Percentiles rank a stretch among this genome's conserved stretches.
These are phyloP conservation scores for Lepilemur septentrionalis DNA, from an alignment of 2,797 vertebrate species.

Conservation along the genomic window DNA sequence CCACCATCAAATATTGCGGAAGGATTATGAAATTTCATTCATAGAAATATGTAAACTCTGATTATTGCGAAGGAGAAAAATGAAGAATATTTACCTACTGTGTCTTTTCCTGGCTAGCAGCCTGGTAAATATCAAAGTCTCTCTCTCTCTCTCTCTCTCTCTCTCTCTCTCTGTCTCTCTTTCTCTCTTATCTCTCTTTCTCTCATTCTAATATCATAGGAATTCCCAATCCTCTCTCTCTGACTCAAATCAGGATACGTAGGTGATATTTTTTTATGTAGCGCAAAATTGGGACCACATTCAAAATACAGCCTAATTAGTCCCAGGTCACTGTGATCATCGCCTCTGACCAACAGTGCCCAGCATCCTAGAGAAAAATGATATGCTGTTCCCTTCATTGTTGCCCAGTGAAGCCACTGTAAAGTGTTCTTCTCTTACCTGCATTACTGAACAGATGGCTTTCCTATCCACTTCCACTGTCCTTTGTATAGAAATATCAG, in stretches of 20 bases:
- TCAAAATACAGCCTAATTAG: not conserved
- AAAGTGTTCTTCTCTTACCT: constrained; percentile 3
- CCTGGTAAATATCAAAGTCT: not conserved
- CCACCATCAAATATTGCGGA: not conserved
- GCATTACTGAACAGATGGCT: constrained; percentile 24
- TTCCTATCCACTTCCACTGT: constrained; percentile 24
- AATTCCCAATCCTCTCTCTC: not conserved
- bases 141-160: not conserved
- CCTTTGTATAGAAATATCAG: constrained; percentile 28
- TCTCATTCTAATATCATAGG: not conserved
- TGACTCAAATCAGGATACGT: not conserved
- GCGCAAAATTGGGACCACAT: not conserved
- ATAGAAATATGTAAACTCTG: not conserved
- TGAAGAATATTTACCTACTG: not conserved
- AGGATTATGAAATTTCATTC: not conserved
- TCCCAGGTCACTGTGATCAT: not conserved
- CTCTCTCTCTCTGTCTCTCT: not conserved
- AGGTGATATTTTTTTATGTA: constrained; percentile 6
- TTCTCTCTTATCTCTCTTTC: not conserved
- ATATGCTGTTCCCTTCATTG: not conserved
- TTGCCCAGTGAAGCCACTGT: not conserved
- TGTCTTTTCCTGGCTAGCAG: not conserved
- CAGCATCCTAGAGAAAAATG: not conserved
- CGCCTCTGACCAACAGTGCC: not conserved
- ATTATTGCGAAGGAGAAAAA: constrained; percentile 37